Evolutionary conservation across 2,888 invertebrate genomes (phyloP).

Genomic region (Mylabris sibirica): DNA sequence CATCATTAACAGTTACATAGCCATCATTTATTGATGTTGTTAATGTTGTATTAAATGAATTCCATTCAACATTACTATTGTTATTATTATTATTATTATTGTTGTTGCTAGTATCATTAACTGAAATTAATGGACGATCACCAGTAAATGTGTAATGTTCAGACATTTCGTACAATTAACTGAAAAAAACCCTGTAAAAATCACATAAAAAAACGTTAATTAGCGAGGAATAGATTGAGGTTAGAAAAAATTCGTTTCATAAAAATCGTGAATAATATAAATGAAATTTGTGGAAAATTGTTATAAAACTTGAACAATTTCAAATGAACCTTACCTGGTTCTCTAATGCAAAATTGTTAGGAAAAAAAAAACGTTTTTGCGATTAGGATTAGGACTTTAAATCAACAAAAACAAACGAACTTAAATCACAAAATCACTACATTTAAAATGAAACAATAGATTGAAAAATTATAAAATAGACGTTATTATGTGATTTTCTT

Average conservation of each 20-base stretch:
- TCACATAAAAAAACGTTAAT: too few relatives aligned
- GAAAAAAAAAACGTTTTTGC: background rate
- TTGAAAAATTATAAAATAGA: background rate
- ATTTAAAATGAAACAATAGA: background rate
- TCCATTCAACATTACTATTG: constrained; percentile 7
- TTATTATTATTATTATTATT: too few relatives aligned
- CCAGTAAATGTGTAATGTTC: constrained; percentile 23
- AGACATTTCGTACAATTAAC: constrained; percentile 17
- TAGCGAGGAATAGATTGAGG: background rate
- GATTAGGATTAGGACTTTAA: background rate
- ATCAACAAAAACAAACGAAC: background rate
- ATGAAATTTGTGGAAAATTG: background rate
- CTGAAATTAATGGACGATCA: constrained; percentile 8
- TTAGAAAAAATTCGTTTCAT: background rate
- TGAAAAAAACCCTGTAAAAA: background rate
- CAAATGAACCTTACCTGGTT: background rate
- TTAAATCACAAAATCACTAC: background rate
- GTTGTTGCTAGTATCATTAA: background rate
- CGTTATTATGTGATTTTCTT: background rate
- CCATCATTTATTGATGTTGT: constrained; percentile 52
- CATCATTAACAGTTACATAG: constrained; percentile 53
- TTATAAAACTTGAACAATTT: background rate
- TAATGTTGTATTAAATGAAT: constrained; percentile 36
- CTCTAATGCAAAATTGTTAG: background rate
- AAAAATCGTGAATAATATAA: background rate